Conservation (phyloP, 2,888 invertebrate genomes). For the Camponotus fellah region DNA sequence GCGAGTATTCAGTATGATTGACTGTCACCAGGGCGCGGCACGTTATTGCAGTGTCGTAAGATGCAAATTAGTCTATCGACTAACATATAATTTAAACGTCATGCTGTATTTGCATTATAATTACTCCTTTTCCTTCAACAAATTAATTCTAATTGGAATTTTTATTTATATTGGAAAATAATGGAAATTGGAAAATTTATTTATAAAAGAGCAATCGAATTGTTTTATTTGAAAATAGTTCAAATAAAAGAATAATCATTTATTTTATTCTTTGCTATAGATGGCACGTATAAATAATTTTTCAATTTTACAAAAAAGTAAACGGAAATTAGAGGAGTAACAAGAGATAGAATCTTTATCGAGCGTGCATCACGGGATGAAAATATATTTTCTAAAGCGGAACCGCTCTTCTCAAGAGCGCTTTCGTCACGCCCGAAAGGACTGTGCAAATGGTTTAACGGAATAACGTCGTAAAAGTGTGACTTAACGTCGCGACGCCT, state of each 20-base stretch:
- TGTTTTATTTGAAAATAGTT: not conserved
- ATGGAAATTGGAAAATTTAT: too few relatives aligned
- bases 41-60: conserved; percentile 40
- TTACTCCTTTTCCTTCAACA: not conserved
- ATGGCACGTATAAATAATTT: conserved; percentile 19
- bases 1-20: not conserved
- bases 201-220: not conserved
- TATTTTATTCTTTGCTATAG: not conserved
- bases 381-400: conserved; percentile 53
- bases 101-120: not conserved
- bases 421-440: conserved; percentile 54
- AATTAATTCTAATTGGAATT: not conserved
- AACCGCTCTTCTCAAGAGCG: conserved; percentile 51
- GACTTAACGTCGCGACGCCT: conserved; percentile 43
- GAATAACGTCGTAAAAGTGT: conserved; percentile 48
- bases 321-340: not conserved
- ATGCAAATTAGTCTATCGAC: not conserved
- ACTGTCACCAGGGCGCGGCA: conserved; percentile 52
- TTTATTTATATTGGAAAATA: too few relatives aligned
- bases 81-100: not conserved
- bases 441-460: conserved; percentile 61
- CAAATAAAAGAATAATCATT: not conserved
- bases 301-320: conserved; percentile 36
- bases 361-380: conserved; percentile 29
- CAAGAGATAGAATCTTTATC: conserved; percentile 10